A percentile compares a stretch with the other conserved stretches of the same genome.
phyloP scores from a whole-genome alignment of 2,888 invertebrate genomes.

The Eristalis intricaria region DNA sequence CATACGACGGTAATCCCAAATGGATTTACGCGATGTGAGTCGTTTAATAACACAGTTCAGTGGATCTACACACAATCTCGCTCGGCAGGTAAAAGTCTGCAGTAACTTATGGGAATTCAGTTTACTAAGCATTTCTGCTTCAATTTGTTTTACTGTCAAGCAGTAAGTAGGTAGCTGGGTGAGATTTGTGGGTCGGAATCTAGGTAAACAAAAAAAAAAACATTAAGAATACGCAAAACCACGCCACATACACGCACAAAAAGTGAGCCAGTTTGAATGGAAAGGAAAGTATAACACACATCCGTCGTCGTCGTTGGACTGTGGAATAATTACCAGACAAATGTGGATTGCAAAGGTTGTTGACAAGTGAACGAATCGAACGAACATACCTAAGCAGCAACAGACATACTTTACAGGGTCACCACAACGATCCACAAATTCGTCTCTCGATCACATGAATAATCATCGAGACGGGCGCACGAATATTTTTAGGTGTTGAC shows the following conservation, averaged over 20 bases:
- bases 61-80: neutral
- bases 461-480: neutral
- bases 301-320: neutral
- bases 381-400: neutral
- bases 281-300: neutral
- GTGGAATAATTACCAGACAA: neutral
- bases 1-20: slow-evolving; percentile 56
- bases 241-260: neutral
- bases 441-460: neutral
- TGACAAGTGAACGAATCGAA: neutral
- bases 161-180: slow-evolving; percentile 47
- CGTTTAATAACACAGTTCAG: slow-evolving; percentile 34
- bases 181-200: slow-evolving; percentile 22
- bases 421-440: neutral
- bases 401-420: neutral
- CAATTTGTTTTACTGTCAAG: slow-evolving; percentile 9
- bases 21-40: slow-evolving; percentile 55
- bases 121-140: slow-evolving; percentile 1
- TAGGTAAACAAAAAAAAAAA: neutral
- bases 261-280: neutral
- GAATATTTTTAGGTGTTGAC: slow-evolving; percentile 6
- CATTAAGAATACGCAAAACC: neutral
- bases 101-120: slow-evolving; percentile 34
- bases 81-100: neutral
- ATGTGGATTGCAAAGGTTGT: neutral